These are phyloP conservation scores for Actinopyga echinites DNA, from an alignment of 53 echinoderm and acorn worm genomes.

Conservation along the genomic window DNA sequence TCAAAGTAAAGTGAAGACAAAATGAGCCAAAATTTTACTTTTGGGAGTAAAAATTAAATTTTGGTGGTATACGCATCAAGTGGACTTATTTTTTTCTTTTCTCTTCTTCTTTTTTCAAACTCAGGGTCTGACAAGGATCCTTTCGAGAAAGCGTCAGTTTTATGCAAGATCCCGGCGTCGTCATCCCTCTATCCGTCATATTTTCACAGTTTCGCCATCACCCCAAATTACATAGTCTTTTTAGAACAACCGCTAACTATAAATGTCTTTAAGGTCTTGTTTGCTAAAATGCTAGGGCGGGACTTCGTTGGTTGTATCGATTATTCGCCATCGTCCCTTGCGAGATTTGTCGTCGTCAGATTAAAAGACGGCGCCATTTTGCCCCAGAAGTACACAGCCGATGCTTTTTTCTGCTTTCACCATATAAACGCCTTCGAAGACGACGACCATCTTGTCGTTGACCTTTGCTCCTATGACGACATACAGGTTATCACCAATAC, in stretches of 20 bases:
- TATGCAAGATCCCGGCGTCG: conserved; percentile 58
- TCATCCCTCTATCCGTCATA: conserved; percentile 62
- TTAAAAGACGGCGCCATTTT: conserved; percentile 61
- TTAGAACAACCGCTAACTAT: conserved; percentile 66
- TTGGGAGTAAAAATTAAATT: too few relatives aligned
- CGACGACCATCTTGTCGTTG: conserved; percentile 61
- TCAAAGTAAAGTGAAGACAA: too few relatives aligned
- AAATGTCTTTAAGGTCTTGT: conserved; percentile 43
- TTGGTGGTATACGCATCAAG: too few relatives aligned
- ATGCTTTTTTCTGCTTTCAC: conserved; percentile 80
- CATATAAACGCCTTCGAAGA: conserved; percentile 82
- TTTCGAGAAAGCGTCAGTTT: conserved; percentile 24
- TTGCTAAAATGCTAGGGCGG: not conserved
- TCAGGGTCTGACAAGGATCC: not conserved
- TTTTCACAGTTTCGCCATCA: conserved; percentile 81
- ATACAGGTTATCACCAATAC: conserved; percentile 18
- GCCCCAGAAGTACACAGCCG: conserved; percentile 45
- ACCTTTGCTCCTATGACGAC: conserved; percentile 58
- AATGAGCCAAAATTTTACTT: too few relatives aligned
- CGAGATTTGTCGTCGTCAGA: conserved; percentile 61
- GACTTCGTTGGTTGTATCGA: conserved; percentile 37
- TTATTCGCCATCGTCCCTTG: conserved; percentile 28
- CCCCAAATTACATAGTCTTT: conserved; percentile 77
- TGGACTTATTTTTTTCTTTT: not conserved
- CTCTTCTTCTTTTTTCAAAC: not conserved